Percentiles rank a stretch among this genome's conserved stretches.
These are phyloP conservation scores for Cecidostiba fungosa DNA, from an alignment of 2,888 invertebrate genomes.

Conservation along the genomic window DNA sequence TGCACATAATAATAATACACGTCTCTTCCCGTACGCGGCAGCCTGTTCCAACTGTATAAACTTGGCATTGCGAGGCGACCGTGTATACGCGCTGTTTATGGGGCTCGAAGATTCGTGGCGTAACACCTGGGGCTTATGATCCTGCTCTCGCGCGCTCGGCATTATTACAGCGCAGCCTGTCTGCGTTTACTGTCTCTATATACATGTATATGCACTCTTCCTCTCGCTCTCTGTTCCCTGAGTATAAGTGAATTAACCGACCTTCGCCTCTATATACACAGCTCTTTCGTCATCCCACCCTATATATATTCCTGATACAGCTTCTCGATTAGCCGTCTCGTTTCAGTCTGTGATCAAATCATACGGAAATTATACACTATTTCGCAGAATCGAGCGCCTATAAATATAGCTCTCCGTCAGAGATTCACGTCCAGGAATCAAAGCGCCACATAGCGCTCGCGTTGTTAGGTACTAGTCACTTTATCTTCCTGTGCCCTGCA, in stretches of 20 bases:
- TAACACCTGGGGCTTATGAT: constrained; percentile 76
- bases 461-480: too few species aligned
- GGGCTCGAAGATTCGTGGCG: constrained; percentile 74
- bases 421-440: too few species aligned
- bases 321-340: too few species aligned
- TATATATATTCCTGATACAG: not conserved
- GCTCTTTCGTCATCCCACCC: not conserved
- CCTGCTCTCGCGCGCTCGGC: constrained; percentile 59
- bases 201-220: not conserved
- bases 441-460: too few species aligned
- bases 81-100: constrained; percentile 70
- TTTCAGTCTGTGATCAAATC: too few species aligned
- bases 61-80: not conserved
- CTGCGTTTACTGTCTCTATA: not conserved
- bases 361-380: too few species aligned
- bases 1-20: too few species aligned
- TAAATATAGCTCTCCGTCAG: too few species aligned
- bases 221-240: not conserved
- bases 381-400: too few species aligned
- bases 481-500: too few species aligned
- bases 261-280: not conserved
- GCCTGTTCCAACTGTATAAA: not conserved
- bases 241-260: constrained; percentile 3
- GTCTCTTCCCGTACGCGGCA: not conserved
- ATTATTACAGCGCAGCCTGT: constrained; percentile 11